These are phyloP conservation scores for Pyrocephalus nanus DNA, from an alignment of 2,797 vertebrate genomes.

Conservation along the genomic window DNA sequence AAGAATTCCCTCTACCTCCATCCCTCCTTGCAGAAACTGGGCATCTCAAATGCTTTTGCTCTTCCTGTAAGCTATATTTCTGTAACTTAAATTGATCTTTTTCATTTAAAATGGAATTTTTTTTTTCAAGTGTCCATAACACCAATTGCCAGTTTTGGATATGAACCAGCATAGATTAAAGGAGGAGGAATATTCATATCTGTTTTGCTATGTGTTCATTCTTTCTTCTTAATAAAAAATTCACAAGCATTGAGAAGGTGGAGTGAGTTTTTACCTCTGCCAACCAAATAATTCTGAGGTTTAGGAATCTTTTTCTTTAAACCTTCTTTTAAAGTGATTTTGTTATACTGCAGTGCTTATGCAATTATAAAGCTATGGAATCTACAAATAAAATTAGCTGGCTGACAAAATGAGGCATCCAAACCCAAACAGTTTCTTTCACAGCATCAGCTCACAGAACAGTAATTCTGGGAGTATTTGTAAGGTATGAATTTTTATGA, in stretches of 20 bases:
- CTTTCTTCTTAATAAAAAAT: not conserved
- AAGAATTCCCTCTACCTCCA: not conserved
- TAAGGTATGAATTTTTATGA: not conserved
- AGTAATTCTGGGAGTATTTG: not conserved
- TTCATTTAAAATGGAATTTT: not conserved
- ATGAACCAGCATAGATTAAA: not conserved
- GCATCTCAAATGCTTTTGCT: not conserved
- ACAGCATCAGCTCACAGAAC: not conserved
- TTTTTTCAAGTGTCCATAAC: not conserved
- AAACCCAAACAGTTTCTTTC: not conserved
- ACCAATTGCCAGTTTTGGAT: not conserved
- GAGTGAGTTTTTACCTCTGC: not conserved
- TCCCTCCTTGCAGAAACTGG: not conserved
- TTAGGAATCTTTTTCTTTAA: not conserved
- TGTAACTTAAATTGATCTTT: not conserved
- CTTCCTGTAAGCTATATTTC: not conserved
- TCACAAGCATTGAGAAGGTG: not conserved
- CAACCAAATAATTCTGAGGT: not conserved
- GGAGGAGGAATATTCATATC: not conserved
- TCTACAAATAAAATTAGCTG: not conserved
- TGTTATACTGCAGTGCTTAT: not conserved
- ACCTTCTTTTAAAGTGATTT: not conserved
- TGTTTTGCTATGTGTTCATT: not conserved
- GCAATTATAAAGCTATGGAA: not conserved
- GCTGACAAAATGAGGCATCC: not conserved